Percentiles rank a stretch among this genome's conserved stretches.
These are phyloP conservation scores for Apomyelois bistriatella DNA, from an alignment of 2,888 invertebrate genomes.

Conservation along the genomic window DNA sequence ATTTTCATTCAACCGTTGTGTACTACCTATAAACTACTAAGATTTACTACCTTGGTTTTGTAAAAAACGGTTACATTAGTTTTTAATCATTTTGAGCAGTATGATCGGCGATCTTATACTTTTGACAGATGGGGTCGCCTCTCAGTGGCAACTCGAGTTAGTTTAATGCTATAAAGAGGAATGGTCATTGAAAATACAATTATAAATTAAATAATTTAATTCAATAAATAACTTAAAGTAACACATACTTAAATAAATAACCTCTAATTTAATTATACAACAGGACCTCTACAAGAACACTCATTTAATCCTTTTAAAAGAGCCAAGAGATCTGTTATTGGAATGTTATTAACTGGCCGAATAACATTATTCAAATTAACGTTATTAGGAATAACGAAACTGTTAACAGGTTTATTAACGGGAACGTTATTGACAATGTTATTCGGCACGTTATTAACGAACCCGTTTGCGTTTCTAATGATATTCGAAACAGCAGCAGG, in stretches of 20 bases:
- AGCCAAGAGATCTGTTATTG: neutral
- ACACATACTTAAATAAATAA: slow-evolving; percentile 3
- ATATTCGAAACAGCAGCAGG: slow-evolving; percentile 14
- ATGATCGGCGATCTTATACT: no score
- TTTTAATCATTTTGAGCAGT: no score
- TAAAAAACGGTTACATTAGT: no score
- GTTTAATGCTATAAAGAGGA: no score
- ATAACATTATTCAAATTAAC: neutral
- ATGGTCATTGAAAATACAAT: no score
- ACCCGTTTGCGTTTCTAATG: slow-evolving; percentile 9
- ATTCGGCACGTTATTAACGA: neutral
- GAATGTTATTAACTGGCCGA: neutral
- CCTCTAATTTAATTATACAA: slow-evolving; percentile 8
- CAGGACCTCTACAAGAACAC: slow-evolving; percentile 14
- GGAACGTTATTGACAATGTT: neutral
- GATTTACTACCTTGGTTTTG: no score
- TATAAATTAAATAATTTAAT: slow-evolving; percentile 12
- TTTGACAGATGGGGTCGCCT: no score
- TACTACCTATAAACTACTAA: no score
- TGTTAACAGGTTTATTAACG: neutral
- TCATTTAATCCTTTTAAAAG: slow-evolving; percentile 3
- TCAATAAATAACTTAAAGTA: slow-evolving; percentile 15
- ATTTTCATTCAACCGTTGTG: no score
- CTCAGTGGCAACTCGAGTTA: no score
- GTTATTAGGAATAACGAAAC: neutral